Base-by-base conservation (phyloP, 2,888 invertebrate genomes). In the Eucera pruinosa region DNA sequence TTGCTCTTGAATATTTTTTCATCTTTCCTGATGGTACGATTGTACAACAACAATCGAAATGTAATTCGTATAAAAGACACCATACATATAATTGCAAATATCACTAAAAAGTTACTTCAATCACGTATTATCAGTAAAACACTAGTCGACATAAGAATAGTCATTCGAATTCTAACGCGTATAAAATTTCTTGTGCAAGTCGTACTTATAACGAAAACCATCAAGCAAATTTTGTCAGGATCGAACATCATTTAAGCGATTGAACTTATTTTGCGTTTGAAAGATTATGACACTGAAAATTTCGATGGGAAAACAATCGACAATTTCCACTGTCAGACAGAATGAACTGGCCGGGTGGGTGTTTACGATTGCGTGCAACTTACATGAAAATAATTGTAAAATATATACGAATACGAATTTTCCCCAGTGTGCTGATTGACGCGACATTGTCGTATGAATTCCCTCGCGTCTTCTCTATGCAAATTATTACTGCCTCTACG, bases 301-400 rank as follows among this genome's bases (percentile, higher is more conserved):
- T 70, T 39, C 11, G 30, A 55, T 41, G 3, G 18, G n/a, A 62
- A 43, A 68, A 71, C 23, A 41, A 68, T 55, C 33, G 2, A n/a
- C 41, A 61, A 60, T 54, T 70, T 69, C 23, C 18, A 47, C 27
- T 54, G 18, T 33, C 25, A 23, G 45, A 62, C 15, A 66, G 43
- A 78, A 78, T 78, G 78, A 78, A 72, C 78, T 78, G 78, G 48
- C 78, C 78, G 78, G 78, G 72, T 78, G 78, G 79, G 72, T 78
- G 78, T 80, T 80, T 64, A 70, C 70, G 60, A 78, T 69, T 57
- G 76, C 48, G 69, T 66, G 23, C 60, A 61, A 91, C 91, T 91
- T 90, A 91, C 91, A 90, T 89, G 90, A 89, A 90, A 90, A 90
- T 88, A 90, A 90, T 87, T 90, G 91, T 80, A 91, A 89, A 90